phyloP scores from a whole-genome alignment of 2,888 invertebrate genomes.

The Eumerus sabulonum region DNA sequence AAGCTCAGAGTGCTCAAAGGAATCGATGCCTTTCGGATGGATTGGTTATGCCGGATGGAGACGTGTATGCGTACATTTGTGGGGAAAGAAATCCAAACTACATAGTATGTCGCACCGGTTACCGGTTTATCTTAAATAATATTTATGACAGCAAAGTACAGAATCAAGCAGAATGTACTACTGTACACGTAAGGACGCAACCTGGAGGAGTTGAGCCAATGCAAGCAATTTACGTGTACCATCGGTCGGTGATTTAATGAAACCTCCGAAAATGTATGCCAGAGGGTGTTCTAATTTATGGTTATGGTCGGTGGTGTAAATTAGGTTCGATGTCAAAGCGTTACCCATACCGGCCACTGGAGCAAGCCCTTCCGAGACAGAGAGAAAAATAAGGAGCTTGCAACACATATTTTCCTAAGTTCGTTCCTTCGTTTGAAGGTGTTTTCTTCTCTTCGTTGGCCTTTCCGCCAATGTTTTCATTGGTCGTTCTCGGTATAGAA shows the following conservation, averaged over 20 bases:
- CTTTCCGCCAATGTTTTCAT: background rate
- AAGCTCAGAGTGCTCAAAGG: background rate
- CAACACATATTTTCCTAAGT: slow-evolving; percentile 59
- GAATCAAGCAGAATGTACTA: no score
- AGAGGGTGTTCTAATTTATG: slow-evolving; percentile 59
- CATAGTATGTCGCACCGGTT: slow-evolving; percentile 1
- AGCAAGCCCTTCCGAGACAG: no score
- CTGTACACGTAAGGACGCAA: no score
- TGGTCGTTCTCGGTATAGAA: slow-evolving; percentile 24
- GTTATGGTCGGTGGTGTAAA: slow-evolving; percentile 61
- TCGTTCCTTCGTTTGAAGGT: slow-evolving; percentile 23
- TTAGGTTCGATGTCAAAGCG: slow-evolving; percentile 65
- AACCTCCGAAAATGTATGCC: slow-evolving; percentile 61
- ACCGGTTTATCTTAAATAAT: slow-evolving; percentile 63
- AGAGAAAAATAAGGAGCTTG: slow-evolving; percentile 33
- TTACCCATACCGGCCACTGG: background rate
- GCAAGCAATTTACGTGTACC: slow-evolving; percentile 48
- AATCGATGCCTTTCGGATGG: no score
- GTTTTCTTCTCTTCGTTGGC: slow-evolving; percentile 7
- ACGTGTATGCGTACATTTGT: slow-evolving; percentile 22
- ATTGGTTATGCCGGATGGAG: background rate
- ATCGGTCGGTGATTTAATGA: slow-evolving; percentile 63
- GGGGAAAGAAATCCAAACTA: slow-evolving; percentile 16
- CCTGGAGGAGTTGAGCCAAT: slow-evolving; percentile 49
- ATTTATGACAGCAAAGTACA: slow-evolving; percentile 56